These are phyloP conservation scores for Hypolimnas misippus DNA, from an alignment of 2,888 invertebrate genomes.

Conservation along the genomic window DNA sequence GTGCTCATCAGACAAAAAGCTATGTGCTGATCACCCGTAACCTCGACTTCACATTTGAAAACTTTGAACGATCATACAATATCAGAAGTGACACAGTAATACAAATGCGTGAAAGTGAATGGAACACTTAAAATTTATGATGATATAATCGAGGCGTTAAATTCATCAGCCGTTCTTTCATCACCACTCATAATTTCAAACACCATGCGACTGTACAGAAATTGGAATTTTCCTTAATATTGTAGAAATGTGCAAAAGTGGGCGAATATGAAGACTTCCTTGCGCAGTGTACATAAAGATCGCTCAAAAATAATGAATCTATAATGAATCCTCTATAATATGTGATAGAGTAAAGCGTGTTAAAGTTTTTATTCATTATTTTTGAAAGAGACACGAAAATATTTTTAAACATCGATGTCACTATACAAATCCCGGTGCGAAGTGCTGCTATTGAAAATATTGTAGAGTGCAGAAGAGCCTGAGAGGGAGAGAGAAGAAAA, in stretches of 20 bases:
- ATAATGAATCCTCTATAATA: constrained; percentile 16
- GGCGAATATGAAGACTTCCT: constrained; percentile 48
- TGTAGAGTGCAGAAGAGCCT: constrained; percentile 61
- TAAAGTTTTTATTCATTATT: constrained; percentile 54
- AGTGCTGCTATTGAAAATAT: constrained; percentile 66
- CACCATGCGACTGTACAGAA: constrained; percentile 80
- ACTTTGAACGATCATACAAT: constrained; percentile 57
- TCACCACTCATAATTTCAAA: constrained; percentile 65
- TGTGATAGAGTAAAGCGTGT: constrained; percentile 7
- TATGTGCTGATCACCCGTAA: constrained; percentile 71
- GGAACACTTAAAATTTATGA: constrained; percentile 62
- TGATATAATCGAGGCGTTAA: constrained; percentile 76
- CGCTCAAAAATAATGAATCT: constrained; percentile 62
- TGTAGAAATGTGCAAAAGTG: constrained; percentile 60
- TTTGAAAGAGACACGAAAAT: constrained; percentile 49
- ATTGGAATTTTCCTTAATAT: constrained; percentile 66
- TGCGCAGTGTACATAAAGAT: constrained; percentile 48
- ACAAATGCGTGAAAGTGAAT: constrained; percentile 67
- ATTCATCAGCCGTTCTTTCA: constrained; percentile 70
- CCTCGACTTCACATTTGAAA: constrained; percentile 56
- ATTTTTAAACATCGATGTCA: constrained; percentile 60
- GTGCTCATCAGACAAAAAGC: constrained; percentile 77
- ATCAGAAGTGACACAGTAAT: constrained; percentile 52
- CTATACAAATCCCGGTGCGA: constrained; percentile 67
- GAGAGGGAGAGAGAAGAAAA: constrained; percentile 48